Evolutionary conservation across 53 echinoderm and acorn worm genomes (phyloP).

Genomic region (Astropecten irregularis): DNA sequence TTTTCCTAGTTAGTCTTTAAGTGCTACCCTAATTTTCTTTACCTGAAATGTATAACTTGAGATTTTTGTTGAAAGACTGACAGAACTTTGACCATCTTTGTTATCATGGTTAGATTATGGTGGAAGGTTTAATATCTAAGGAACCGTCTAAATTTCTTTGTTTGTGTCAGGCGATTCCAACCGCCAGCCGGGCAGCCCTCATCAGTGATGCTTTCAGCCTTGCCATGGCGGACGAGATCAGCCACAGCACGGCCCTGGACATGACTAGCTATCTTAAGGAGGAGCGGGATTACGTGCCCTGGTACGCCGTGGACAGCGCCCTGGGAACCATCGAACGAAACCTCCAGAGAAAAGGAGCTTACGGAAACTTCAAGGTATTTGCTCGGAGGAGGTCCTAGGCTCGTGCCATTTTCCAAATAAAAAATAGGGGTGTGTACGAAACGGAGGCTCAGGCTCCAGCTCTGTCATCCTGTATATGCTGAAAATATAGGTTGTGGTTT

Average conservation of each 20-base stretch:
- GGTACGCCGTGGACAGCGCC: constrained; percentile 67
- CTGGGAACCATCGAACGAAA: constrained; percentile 73
- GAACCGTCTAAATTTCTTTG: no score
- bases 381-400: no score
- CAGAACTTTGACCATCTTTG: no score
- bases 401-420: not conserved
- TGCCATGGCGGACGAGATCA: constrained; percentile 69
- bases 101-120: no score
- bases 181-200: constrained; percentile 74
- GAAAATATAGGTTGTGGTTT: no score
- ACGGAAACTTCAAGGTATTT: constrained; percentile 76
- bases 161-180: constrained; percentile 80
- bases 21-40: no score
- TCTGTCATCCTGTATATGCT: no score
- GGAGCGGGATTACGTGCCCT: constrained; percentile 86
- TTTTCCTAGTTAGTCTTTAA: no score
- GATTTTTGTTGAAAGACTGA: no score
- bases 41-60: no score
- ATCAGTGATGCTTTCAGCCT: constrained; percentile 88
- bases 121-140: no score
- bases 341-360: constrained; percentile 74
- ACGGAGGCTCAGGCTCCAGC: no score
- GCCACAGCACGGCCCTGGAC: constrained; percentile 73
- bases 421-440: not conserved
- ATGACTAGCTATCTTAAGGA: constrained; percentile 78